Base-by-base conservation (phyloP, 2,888 invertebrate species). In the Falcaria lacertinaria region DNA sequence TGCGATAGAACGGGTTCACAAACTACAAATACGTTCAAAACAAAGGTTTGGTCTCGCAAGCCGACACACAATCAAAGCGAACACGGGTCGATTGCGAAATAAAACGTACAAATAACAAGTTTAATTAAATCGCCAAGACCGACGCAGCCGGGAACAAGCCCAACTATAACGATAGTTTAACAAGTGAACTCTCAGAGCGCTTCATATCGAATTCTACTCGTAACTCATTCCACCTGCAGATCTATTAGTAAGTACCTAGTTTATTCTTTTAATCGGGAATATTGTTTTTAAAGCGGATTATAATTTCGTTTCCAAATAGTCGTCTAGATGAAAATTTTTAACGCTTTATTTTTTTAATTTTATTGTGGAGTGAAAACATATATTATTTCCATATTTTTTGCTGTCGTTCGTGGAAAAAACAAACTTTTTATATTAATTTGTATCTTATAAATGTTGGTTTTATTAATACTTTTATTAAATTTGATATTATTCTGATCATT, bases 41-140 rank as follows among this genome's bases (percentile, higher is more conserved):
- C 70, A 74, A 72, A 74, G 71, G 68, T 65, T 52, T 60, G 64
- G 66, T 62, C 60, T 57, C 64, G 67, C 69, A 64, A 69, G 61
- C 73, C 72, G 67, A 64, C 73, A 64, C 74, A 76, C 79, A 82
- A 80, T 84, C 84, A 83, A 87, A 83, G 81, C 72, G 74, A 74
- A 70, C 69, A 68, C 66, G 65, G 66, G 67, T 65, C 80, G 73
- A 81, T 83, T 78, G 79, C 74, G 74, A 86, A 85, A 87, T 86
- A 86, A 88, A 87, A 88, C 79, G 77, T 79, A 81, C 82, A 86
- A 87, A 83, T 86, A 87, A 81, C 85, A 85, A 80, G 80, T 88
- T 89, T 89, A 89, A 89, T 88, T 89, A 88, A 89, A 89, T 87
- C 72, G 83, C 75, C 75, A 83, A 81, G 80, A 81, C 66, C 74